Evolutionary conservation across 2,888 invertebrate genomes (phyloP).

Genomic region (Acholoe squamosa): DNA sequence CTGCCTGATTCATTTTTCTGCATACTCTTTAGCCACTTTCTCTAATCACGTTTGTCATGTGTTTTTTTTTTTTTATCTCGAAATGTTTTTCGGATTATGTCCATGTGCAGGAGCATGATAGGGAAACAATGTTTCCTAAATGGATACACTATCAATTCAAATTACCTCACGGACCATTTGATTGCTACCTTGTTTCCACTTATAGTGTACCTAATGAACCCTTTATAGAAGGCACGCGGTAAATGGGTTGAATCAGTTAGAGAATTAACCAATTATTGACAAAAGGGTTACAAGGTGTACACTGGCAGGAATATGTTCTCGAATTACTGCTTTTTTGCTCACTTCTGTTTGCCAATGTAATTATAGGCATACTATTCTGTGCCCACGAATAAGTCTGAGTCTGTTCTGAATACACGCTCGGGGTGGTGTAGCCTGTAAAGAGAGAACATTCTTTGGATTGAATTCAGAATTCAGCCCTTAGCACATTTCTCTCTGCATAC

Average conservation of each 20-base stretch:
- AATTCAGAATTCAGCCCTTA: background rate
- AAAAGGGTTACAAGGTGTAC: background rate
- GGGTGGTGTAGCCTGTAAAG: background rate
- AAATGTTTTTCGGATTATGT: background rate
- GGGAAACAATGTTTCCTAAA: background rate
- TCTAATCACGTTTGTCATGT: background rate
- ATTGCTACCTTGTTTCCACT: background rate
- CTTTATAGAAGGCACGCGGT: background rate
- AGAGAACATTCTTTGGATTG: too few relatives aligned
- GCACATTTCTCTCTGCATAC: background rate
- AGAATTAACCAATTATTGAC: background rate
- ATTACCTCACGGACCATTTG: background rate
- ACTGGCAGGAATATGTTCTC: background rate
- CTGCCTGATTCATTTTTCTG: too few relatives aligned
- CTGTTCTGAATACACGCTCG: background rate
- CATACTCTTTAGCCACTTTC: too few relatives aligned
- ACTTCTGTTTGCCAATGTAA: background rate
- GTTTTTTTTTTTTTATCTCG: background rate
- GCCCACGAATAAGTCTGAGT: constrained; percentile 10
- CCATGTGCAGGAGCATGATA: background rate
- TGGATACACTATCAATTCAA: background rate
- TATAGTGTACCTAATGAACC: background rate
- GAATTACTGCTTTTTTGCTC: background rate
- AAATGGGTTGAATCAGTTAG: background rate
- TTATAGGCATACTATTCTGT: background rate